phyloP scores from a whole-genome alignment of 2,113 vertebrate genomes.

The Raphicerus campestris region DNA sequence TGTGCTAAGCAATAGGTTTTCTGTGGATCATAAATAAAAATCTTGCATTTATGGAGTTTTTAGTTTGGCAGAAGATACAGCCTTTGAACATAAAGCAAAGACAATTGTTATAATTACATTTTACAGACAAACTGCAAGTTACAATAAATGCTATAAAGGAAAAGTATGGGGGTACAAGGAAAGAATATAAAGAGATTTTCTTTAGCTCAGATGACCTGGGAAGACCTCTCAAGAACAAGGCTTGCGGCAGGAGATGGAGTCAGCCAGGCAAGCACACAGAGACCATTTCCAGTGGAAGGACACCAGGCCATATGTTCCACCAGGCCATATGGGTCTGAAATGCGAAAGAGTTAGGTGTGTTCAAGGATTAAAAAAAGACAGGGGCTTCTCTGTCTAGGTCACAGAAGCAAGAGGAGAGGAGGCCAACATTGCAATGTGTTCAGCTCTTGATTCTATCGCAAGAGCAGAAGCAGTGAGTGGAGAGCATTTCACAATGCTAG shows the following conservation, averaged over 20 bases:
- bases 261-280: not conserved
- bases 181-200: not conserved
- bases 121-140: not conserved
- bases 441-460: not conserved
- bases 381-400: not conserved
- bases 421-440: fast-evolving
- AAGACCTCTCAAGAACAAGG: not conserved
- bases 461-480: not conserved
- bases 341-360: not conserved
- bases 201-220: not conserved
- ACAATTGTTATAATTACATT: not conserved
- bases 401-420: not conserved
- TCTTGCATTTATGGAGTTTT: not conserved
- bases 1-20: not conserved
- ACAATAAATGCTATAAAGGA: not conserved
- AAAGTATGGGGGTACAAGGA: not conserved
- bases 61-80: not conserved
- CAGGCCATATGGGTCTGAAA: not conserved
- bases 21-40: conserved; percentile 6
- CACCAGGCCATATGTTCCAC: too few relatives aligned
- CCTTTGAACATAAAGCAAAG: not conserved
- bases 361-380: not conserved
- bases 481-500: not conserved
- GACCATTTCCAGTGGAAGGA: not conserved
- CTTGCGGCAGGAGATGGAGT: not conserved